phyloP scores from a whole-genome alignment of 1,140 invertebrate genomes.

The Ips typographus region DNA sequence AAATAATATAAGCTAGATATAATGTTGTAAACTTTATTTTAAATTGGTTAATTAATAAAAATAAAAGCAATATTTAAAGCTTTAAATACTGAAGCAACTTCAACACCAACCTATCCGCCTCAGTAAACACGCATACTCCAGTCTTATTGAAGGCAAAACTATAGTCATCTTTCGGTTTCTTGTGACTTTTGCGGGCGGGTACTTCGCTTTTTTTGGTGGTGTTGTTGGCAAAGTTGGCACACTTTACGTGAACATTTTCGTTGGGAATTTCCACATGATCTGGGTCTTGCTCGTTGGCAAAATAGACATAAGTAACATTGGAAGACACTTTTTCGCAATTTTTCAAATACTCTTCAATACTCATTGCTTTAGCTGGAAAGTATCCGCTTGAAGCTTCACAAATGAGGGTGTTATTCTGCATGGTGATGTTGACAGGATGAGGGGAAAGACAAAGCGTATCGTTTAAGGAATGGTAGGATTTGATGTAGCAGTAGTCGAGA shows the following conservation, averaged over 20 bases:
- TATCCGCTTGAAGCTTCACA: conserved; percentile 20
- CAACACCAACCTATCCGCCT: conserved; percentile 24
- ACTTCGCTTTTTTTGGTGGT: conserved; percentile 8
- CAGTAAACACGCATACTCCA: conserved; percentile 32
- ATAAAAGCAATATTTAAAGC: background rate
- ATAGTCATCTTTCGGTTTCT: conserved; percentile 5
- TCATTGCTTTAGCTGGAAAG: conserved; percentile 20
- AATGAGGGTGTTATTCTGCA: conserved; percentile 18
- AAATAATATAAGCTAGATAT: too few relatives aligned
- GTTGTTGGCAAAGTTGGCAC: conserved; percentile 16
- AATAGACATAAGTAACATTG: conserved; percentile 27
- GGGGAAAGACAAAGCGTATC: conserved; percentile 32
- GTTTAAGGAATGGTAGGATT: conserved; percentile 22
- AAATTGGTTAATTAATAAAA: too few relatives aligned
- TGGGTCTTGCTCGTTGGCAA: conserved; percentile 21
- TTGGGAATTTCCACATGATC: conserved; percentile 33
- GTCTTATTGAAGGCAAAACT: conserved; percentile 28
- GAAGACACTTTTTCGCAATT: conserved; percentile 24
- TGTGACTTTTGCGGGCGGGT: background rate
- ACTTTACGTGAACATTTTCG: conserved; percentile 22
- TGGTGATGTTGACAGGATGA: conserved; percentile 24
- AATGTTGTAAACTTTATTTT: too few relatives aligned
- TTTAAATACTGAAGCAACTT: conserved; percentile 28
- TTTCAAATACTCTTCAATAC: conserved; percentile 30
- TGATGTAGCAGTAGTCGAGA: conserved; percentile 29